phyloP scores from a whole-genome alignment of 2,888 invertebrate species.

The Ernsta delagoae region DNA sequence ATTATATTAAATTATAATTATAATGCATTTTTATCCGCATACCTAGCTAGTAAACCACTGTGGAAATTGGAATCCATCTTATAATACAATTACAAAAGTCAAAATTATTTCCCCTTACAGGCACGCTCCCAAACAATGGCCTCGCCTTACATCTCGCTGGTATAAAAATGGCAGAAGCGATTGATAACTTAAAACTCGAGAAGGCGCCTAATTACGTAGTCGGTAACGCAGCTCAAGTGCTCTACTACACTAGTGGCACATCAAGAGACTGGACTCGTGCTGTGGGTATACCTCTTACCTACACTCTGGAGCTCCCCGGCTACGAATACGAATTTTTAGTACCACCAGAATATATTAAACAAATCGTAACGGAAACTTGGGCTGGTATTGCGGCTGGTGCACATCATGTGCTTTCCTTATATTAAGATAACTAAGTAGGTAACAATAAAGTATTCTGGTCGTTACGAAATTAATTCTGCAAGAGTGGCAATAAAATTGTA shows the following conservation, averaged over 20 bases:
- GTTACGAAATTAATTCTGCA: too few species aligned
- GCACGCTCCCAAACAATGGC: conserved; percentile 80
- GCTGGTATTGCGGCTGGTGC: conserved; percentile 79
- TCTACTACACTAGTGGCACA: conserved; percentile 87
- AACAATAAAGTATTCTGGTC: too few species aligned
- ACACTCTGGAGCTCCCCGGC: conserved; percentile 88
- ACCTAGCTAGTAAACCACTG: too few species aligned
- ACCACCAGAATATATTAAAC: conserved; percentile 78
- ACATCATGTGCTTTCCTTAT: conserved; percentile 50
- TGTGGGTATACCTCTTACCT: conserved; percentile 84
- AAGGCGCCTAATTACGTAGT: conserved; percentile 50
- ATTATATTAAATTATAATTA: too few species aligned
- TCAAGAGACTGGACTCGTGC: conserved; percentile 89
- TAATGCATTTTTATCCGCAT: too few species aligned
- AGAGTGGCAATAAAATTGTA: too few species aligned
- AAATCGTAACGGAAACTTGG: conserved; percentile 87
- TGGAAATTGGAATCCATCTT: too few species aligned
- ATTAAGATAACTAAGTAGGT: too few species aligned
- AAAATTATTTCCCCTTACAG: too few species aligned
- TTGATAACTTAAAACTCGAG: conserved; percentile 69
- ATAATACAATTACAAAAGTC: too few species aligned
- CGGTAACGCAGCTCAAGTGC: conserved; percentile 76
- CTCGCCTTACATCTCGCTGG: conserved; percentile 73
- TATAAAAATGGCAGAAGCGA: conserved; percentile 70
- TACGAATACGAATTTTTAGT: conserved; percentile 85